These are phyloP conservation scores for Oxytorus armatus DNA, from an alignment of 2,888 invertebrate species.

Conservation along the genomic window DNA sequence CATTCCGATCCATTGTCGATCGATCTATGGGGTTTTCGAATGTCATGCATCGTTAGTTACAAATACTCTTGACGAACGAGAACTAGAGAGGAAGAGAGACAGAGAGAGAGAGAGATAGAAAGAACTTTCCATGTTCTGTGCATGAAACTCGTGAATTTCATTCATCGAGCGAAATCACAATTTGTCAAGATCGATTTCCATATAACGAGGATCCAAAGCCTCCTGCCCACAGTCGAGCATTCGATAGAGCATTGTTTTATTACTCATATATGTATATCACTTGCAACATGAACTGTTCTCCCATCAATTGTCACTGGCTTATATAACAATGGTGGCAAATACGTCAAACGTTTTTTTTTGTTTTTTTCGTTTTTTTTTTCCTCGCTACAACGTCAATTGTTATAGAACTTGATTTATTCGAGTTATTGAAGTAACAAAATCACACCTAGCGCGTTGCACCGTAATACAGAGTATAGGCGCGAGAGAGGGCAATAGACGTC, in stretches of 20 bases:
- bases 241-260: slow-evolving; percentile 1
- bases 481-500: slow-evolving; percentile 21
- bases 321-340: slow-evolving; percentile 3
- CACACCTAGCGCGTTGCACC: not conserved
- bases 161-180: slow-evolving; percentile 12
- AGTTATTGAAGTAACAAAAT: slow-evolving; percentile 55
- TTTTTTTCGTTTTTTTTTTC: not conserved
- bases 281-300: slow-evolving; percentile 11
- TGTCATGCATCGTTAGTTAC: not conserved
- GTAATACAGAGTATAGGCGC: not conserved
- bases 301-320: not conserved
- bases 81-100: not conserved
- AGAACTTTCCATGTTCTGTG: not conserved
- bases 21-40: slow-evolving; percentile 9
- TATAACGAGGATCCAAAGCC: slow-evolving; percentile 38
- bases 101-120: not conserved
- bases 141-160: slow-evolving; percentile 11
- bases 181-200: slow-evolving; percentile 44
- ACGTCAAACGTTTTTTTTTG: slow-evolving; percentile 26
- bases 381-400: slow-evolving; percentile 47
- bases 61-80: not conserved
- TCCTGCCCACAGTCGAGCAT: not conserved
- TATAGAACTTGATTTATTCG: slow-evolving; percentile 68
- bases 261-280: not conserved
- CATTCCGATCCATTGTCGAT: not conserved